A percentile compares a stretch with the other conserved stretches of the same genome.
Evolutionary conservation across 2,888 invertebrate genomes (phyloP).

Genomic region (Xestobium rufovillosum): DNA sequence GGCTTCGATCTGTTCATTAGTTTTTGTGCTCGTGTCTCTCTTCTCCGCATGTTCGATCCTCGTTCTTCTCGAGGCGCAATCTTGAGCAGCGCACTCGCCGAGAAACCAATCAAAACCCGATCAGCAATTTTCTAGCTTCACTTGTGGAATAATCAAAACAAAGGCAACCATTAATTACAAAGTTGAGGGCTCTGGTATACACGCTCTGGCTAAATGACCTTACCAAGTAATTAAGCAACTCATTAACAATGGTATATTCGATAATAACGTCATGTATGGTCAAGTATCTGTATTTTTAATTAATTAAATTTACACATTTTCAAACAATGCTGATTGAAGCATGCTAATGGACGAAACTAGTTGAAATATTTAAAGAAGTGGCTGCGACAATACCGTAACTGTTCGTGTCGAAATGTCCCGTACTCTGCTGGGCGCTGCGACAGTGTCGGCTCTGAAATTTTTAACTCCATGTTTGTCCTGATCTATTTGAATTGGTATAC

Average conservation of each 20-base stretch:
- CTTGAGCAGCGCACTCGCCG: slow-evolving; percentile 17
- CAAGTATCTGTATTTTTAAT: slow-evolving; percentile 1
- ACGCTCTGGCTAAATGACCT: slow-evolving; percentile 34
- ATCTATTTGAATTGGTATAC: too few species aligned
- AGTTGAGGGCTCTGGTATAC: slow-evolving; percentile 34
- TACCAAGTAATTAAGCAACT: slow-evolving; percentile 38
- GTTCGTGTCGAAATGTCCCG: too few species aligned
- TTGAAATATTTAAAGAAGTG: too few species aligned
- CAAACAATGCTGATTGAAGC: too few species aligned
- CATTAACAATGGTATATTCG: slow-evolving; percentile 31
- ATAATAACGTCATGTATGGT: slow-evolving; percentile 15
- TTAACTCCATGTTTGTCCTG: too few species aligned
- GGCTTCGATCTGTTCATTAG: slow-evolving; percentile 37
- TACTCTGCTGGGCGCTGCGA: too few species aligned
- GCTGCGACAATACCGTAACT: too few species aligned
- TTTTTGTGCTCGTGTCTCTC: slow-evolving; percentile 30
- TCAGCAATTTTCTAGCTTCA: slow-evolving; percentile 40
- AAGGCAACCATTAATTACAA: slow-evolving; percentile 41
- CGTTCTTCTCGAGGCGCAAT: slow-evolving; percentile 12
- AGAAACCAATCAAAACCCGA: slow-evolving; percentile 40
- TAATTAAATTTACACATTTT: background rate
- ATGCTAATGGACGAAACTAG: too few species aligned
- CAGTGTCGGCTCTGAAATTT: too few species aligned
- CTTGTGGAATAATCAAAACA: slow-evolving; percentile 41
- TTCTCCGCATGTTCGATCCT: slow-evolving; percentile 17